Evolutionary conservation across 30 jellyfish, hydroid and myxozoan genomes (phyloP).

Genomic region (Aurelia sp.): DNA sequence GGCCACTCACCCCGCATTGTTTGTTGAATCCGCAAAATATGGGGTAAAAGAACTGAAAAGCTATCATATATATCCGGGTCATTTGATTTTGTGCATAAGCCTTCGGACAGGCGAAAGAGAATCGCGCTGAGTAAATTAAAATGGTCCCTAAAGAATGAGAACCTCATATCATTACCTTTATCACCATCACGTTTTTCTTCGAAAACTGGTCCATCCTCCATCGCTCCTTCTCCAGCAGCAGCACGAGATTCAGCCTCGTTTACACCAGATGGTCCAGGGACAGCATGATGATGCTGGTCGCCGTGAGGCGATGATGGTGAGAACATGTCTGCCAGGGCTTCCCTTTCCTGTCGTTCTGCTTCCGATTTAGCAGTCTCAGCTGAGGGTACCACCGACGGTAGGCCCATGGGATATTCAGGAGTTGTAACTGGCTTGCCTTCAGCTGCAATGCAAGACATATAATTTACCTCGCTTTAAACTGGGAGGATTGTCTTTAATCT

Average conservation of each 20-base stretch:
- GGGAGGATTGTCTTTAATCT: no score
- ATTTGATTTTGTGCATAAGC: no score
- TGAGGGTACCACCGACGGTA: slow-evolving; percentile 97
- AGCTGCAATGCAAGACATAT: slow-evolving; percentile 17
- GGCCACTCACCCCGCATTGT: no score
- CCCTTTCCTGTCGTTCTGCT: slow-evolving; percentile 63
- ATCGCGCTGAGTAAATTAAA: no score
- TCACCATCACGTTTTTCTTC: background rate
- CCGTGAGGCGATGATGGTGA: slow-evolving; percentile 88
- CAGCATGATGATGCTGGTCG: background rate
- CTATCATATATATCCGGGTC: no score
- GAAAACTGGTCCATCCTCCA: background rate
- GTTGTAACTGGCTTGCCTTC: slow-evolving; percentile 44
- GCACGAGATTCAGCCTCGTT: background rate
- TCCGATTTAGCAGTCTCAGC: slow-evolving; percentile 91
- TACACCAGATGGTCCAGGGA: background rate
- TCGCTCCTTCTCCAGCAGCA: background rate
- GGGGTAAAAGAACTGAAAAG: no score
- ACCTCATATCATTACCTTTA: no score
- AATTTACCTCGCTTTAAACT: no score
- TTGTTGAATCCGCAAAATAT: no score
- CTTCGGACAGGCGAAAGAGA: no score
- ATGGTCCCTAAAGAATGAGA: no score
- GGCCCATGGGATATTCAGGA: slow-evolving; percentile 75
- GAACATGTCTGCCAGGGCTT: slow-evolving; percentile 81